Evolutionary conservation across 2,888 invertebrate species (phyloP).

Genomic region (Cabera pusaria): DNA sequence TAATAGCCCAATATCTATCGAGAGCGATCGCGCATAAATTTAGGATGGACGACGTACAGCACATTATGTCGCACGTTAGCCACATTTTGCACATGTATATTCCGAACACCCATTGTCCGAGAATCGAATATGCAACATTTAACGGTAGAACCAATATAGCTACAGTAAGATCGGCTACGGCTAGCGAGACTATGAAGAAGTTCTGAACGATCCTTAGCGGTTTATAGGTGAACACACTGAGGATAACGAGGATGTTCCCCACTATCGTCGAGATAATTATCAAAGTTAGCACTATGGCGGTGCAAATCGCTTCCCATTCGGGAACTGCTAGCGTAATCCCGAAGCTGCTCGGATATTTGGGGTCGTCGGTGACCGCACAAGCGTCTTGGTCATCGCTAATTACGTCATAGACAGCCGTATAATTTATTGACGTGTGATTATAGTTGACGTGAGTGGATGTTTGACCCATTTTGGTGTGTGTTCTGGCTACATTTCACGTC

Average conservation of each 20-base stretch:
- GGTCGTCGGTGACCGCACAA: slow-evolving; percentile 70
- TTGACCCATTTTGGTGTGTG: slow-evolving; percentile 64
- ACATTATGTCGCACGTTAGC: slow-evolving; percentile 97
- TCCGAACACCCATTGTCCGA: slow-evolving; percentile 96
- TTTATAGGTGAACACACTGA: slow-evolving; percentile 97
- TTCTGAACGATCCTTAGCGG: slow-evolving; percentile 97
- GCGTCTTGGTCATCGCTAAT: slow-evolving; percentile 66
- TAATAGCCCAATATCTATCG: slow-evolving; percentile 97
- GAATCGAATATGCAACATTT: slow-evolving; percentile 95
- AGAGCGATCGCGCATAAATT: slow-evolving; percentile 97
- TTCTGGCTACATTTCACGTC: slow-evolving; percentile 61
- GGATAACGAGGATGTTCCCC: slow-evolving; percentile 96
- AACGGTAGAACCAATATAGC: slow-evolving; percentile 95
- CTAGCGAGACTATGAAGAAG: slow-evolving; percentile 97
- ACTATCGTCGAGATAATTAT: slow-evolving; percentile 95
- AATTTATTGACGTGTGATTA: slow-evolving; percentile 61
- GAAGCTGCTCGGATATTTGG: slow-evolving; percentile 85
- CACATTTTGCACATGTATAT: slow-evolving; percentile 97
- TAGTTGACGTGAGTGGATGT: slow-evolving; percentile 56
- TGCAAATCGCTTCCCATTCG: slow-evolving; percentile 92
- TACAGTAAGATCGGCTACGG: slow-evolving; percentile 96
- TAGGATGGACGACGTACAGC: slow-evolving; percentile 97
- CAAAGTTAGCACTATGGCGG: slow-evolving; percentile 91
- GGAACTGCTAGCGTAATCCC: slow-evolving; percentile 90
- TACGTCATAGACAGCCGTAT: slow-evolving; percentile 53